Base-by-base conservation (phyloP, 1,140 invertebrate genomes). In the Charaxes varanes region DNA sequence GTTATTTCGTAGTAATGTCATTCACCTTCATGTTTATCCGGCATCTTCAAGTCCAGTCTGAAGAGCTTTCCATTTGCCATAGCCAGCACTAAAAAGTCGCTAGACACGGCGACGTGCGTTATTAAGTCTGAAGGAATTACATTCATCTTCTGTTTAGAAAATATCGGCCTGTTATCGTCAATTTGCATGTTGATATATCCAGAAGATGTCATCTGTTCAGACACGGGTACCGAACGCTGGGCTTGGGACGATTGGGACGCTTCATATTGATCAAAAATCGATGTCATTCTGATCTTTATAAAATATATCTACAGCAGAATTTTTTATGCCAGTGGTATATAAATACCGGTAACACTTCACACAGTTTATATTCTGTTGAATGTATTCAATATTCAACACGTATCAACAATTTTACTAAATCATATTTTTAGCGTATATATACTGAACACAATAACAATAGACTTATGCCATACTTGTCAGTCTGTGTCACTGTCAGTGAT, bases 61-160 rank as follows among this genome's bases (percentile, higher is more conserved):
- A 96, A 87, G 2, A 97, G 61, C 32, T 90, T 88, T 62, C 92
- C 91, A 69, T 95, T 95, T 12, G 90, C 89, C 90, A 97, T 92
- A 1, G 92, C 90, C 36, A 97, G 88, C 0, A 95, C 90, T 21
- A 97, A 85, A 60, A 90, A 90, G 64, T 96, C 94, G 61, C 90
- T 96, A 10, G 91, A 89, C 1, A 95, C 93, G 26, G 88, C 90
- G 12, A 97, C 81, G 65, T 97, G 92, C 10, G 91, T 91, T 23
- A 97, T 90, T 41, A 78, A 60, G 46, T 93, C 90, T 0, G 90
- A 87, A 6, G 95, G 93, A 51, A 90, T 89, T 54, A 92, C 92
- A 59, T 91, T 90, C 67, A 94, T 91, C 70, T 90, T 92, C 36
- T 90, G 88, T 62, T 93, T 94, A 5, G 87, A 89, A 68, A 94